Base-by-base conservation (phyloP, 1,140 invertebrate genomes). In the Bombus turneri region DNA sequence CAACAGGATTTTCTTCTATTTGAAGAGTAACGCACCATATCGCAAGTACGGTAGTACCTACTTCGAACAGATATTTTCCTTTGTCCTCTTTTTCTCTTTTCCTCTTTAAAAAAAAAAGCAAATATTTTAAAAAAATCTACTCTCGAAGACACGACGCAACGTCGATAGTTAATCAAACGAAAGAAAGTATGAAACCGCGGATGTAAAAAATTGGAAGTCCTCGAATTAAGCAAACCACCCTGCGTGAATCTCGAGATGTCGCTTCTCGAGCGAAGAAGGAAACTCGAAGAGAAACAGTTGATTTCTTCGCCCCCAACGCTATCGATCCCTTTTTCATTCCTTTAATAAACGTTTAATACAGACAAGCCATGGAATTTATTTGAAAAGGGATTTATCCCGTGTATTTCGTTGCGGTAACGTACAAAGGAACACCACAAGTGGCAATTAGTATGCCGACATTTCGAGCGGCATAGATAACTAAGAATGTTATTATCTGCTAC, bases 391-490 rank as follows among this genome's bases (percentile, higher is more conserved):
- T 53, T 62, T 74, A 43, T 47, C 22, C 59, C 34, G 71, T 37
- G 69, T 75, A 59, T 22, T 13, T 47, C 31, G 15, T 22, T 37
- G 71, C 31, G 72, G 53, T 37, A 53, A 72, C 64, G 53, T 1
- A 80, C 76, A 84, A 84, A 84, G 74, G 74, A 59, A 28, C 28
- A 41, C 37, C 31, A 37, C 34, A 62, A 89, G 83, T 89, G 87
- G 83, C 88, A 89, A 89, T 89, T 89, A 88, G 78, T 88, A 88
- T 77, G 79, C 59, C 47, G 81, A 43, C 66, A 71, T 86, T 83
- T 62, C 87, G 66, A 57, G 71, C 84, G 72, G 34, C 47, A 76
- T 43, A 83, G 88, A 88, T 74, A 79, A 76, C 41, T 81, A 88
- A 75, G 79, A 88, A 81, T 79, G 87, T 72, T 85, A 81, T 88